phyloP scores from a whole-genome alignment of 2,113 vertebrate species.

The Regulus satrapa region DNA sequence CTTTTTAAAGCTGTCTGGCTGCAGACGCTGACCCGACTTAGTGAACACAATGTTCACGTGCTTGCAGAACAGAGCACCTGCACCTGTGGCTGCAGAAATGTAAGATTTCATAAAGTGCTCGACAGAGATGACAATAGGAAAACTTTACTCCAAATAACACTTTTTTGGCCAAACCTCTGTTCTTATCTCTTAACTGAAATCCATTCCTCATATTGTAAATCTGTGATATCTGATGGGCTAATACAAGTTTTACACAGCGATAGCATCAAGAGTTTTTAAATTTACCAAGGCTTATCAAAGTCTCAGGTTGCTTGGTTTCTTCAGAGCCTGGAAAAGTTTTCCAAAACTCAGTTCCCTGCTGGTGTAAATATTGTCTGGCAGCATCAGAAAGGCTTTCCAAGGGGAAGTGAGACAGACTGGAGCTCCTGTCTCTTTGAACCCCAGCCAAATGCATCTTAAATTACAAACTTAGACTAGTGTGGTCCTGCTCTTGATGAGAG shows the following conservation, averaged over 20 bases:
- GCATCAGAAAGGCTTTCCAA: neutral
- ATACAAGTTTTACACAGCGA: neutral
- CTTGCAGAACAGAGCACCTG: neutral
- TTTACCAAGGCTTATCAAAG: neutral
- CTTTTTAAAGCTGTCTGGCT: neutral
- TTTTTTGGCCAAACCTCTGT: neutral
- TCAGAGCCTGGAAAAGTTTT: neutral
- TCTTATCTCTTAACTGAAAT: neutral
- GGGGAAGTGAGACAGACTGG: neutral
- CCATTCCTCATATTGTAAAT: neutral
- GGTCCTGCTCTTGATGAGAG: neutral
- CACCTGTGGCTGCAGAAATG: neutral
- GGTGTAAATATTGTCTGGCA: neutral
- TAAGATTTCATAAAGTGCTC: neutral
- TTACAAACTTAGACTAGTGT: neutral
- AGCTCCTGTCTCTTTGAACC: constrained; percentile 19
- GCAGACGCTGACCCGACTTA: neutral
- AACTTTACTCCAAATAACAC: neutral
- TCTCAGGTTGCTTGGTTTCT: neutral
- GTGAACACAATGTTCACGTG: neutral
- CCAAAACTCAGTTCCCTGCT: neutral
- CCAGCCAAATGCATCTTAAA: neutral
- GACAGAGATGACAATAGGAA: neutral
- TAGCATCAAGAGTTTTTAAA: neutral
- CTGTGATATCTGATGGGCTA: neutral